phyloP scores from a whole-genome alignment of 1,140 invertebrate species.

The Schmidtea mediterranea region DNA sequence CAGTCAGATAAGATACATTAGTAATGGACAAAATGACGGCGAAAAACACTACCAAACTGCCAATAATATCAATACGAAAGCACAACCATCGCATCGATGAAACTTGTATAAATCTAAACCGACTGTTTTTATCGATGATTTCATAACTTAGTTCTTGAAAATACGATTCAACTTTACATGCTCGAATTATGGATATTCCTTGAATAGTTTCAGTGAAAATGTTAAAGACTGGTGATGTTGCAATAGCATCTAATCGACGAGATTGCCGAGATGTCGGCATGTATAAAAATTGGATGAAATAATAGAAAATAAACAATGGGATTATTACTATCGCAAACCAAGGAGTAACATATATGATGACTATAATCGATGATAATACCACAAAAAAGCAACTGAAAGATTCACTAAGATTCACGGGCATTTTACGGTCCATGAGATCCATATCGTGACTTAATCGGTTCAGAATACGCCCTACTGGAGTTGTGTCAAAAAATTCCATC shows the following conservation, averaged over 20 bases:
- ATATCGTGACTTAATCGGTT: slow-evolving; percentile 60
- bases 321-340: neutral
- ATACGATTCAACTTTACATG: neutral
- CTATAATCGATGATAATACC: neutral
- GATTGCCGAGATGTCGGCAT: slow-evolving; percentile 31
- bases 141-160: no score
- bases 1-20: slow-evolving; percentile 29
- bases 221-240: slow-evolving; percentile 30
- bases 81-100: slow-evolving; percentile 1
- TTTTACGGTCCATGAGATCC: slow-evolving; percentile 63
- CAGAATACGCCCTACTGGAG: slow-evolving; percentile 35
- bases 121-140: no score
- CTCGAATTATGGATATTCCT: slow-evolving; percentile 31
- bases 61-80: slow-evolving; percentile 13
- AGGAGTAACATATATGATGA: neutral
- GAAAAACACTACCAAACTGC: slow-evolving; percentile 43
- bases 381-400: slow-evolving; percentile 56
- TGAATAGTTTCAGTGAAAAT: slow-evolving; percentile 32
- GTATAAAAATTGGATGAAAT: slow-evolving; percentile 24
- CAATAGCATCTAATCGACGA: slow-evolving; percentile 30
- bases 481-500: slow-evolving; percentile 35
- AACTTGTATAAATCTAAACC: neutral
- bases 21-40: slow-evolving; percentile 59
- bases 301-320: neutral
- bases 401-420: slow-evolving; percentile 83